Conservation (phyloP, 2,113 vertebrate genomes). For the Apodemus sylvaticus region DNA sequence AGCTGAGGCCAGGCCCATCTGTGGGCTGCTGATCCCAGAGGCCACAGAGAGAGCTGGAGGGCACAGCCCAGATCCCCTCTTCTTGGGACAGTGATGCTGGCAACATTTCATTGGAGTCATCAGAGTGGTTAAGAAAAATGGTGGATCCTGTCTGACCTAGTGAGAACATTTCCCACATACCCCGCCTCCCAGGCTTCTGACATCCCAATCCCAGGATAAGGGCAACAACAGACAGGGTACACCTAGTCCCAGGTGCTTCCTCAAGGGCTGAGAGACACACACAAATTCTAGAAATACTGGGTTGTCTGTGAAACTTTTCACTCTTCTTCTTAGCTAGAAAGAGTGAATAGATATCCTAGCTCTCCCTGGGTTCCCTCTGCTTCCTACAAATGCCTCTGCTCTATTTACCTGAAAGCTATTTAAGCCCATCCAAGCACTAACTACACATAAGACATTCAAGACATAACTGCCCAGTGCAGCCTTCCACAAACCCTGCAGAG, state of each 20-base stretch:
- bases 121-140: neutral
- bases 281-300: neutral
- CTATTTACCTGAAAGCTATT: neutral
- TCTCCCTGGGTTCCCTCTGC: rapidly evolving
- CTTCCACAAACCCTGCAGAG: neutral
- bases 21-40: neutral
- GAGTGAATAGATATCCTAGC: neutral
- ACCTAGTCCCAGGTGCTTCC: neutral
- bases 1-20: no score
- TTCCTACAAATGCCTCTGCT: neutral
- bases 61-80: neutral
- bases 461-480: neutral
- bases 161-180: neutral
- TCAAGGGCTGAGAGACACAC: neutral
- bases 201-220: neutral
- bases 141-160: neutral
- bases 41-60: no score
- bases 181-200: neutral
- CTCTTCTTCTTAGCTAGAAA: neutral
- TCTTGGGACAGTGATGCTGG: neutral
- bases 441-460: neutral
- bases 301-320: neutral
- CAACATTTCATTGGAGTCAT: neutral
- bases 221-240: neutral
- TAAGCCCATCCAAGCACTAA: neutral